Base-by-base conservation (phyloP, 2,888 invertebrate genomes). In the Xylota segnis region DNA sequence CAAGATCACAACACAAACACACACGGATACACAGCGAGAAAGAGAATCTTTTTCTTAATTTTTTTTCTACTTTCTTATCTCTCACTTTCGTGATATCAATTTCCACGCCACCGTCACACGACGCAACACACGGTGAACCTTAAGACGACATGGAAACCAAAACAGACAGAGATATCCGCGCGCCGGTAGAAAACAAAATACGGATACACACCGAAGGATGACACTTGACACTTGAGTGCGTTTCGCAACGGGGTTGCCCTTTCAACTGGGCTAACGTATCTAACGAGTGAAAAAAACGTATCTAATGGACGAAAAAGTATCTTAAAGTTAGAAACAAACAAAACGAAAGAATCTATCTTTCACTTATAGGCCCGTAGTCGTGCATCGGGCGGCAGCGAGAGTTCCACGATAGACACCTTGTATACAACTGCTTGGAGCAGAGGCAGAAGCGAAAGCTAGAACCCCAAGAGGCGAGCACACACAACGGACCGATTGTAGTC, bases 401-500 rank as follows among this genome's bases (percentile, higher is more conserved):
- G 86, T 52, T 86, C 76, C 82, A 76, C 84, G 75, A 86, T 72
- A 86, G 86, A 76, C 86, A 86, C 86, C 86, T 86, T 86, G 72
- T 77, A 58, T 86, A 77, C 76, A 82, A 86, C 86, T 86, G 86
- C 72, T 82, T 72, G 61, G 61, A 58, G 72, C 82, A 18, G 59
- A 82, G 68, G 68, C 82, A 82, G 59, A 72, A 72, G 59, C 76
- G 47, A 86, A 77, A 82, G 82, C 86, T 86, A 86, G 82, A 86
- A 81, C 86, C 86, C 81, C 75, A 75, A 79, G 70, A 40, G 66
- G 58, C 37, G 52, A 16, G 43, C 78, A 37, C 47, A 47, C 56
- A 70, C 14, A 61, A 63, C 63, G 14, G 61, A 16, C 56, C 76
- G 70, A 63, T 70, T 70, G 79, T 76, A 37, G 65, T 79, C 79